A percentile compares a stretch with the other conserved stretches of the same genome.
phyloP scores from a whole-genome alignment of 1,140 invertebrate genomes.

The Drosophila bipectinata region DNA sequence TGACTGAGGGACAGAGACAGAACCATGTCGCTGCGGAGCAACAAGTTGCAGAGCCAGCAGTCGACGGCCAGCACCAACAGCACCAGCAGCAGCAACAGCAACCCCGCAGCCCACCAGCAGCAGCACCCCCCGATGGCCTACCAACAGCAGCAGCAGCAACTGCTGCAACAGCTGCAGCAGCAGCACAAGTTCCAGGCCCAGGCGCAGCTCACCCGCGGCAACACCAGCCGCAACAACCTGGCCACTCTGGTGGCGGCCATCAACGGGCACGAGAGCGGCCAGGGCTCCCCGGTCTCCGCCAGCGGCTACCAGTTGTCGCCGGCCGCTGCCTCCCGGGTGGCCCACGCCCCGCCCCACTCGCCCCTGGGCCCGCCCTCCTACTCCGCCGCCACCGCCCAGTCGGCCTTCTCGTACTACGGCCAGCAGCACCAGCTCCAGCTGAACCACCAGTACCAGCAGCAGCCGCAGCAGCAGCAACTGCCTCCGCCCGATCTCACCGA shows the following conservation, averaged over 20 bases:
- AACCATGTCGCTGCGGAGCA: conserved; percentile 79
- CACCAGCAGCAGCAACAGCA: conserved; percentile 38
- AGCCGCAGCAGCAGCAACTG: conserved; percentile 68
- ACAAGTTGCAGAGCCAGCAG: conserved; percentile 69
- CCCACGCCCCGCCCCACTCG: conserved; percentile 51
- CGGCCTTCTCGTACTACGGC: conserved; percentile 60
- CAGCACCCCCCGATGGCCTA: conserved; percentile 60
- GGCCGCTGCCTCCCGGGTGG: conserved; percentile 65
- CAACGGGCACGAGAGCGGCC: conserved; percentile 66
- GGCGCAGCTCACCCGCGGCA: conserved; percentile 57
- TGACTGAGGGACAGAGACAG: background rate
- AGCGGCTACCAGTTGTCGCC: conserved; percentile 65
- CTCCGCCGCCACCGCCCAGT: conserved; percentile 66
- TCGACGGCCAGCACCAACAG: conserved; percentile 48
- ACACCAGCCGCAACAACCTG: conserved; percentile 79
- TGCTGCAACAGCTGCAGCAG: conserved; percentile 76
- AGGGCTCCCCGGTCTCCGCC: conserved; percentile 7
- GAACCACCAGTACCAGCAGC: conserved; percentile 72
- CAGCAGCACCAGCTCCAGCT: conserved; percentile 58
- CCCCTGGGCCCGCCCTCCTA: conserved; percentile 69
- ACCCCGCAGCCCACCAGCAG: conserved; percentile 22
- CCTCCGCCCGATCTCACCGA: conserved; percentile 62
- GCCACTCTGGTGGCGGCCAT: conserved; percentile 79
- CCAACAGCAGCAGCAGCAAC: conserved; percentile 82
- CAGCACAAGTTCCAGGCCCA: conserved; percentile 84